These are phyloP conservation scores for Castor canadensis DNA, from an alignment of 2,113 vertebrate genomes.

Conservation along the genomic window DNA sequence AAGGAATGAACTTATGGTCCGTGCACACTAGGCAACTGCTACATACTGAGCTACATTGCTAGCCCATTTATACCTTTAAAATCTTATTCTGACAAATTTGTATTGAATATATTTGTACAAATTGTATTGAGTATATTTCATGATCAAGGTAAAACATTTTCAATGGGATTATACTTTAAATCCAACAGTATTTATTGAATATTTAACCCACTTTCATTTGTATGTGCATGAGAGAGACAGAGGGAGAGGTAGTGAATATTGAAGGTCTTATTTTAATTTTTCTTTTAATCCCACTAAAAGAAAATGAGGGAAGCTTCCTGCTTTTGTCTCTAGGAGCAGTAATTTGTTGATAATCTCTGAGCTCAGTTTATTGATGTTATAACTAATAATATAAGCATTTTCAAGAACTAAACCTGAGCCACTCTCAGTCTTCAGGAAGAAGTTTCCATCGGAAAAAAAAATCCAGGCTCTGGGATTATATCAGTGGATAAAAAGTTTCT, in stretches of 20 bases:
- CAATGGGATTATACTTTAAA: not conserved
- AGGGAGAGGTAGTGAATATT: not conserved
- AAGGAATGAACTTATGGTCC: too few species aligned
- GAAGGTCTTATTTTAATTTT: not conserved
- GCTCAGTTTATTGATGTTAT: not conserved
- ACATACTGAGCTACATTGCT: too few species aligned
- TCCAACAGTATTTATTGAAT: not conserved
- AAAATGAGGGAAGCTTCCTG: not conserved
- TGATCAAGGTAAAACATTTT: not conserved
- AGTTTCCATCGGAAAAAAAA: not conserved
- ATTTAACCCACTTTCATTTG: not conserved
- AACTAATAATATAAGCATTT: not conserved
- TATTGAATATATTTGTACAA: not conserved
- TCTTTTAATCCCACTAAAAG: slow-evolving; percentile 50
- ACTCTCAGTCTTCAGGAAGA: not conserved
- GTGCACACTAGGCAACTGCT: too few species aligned
- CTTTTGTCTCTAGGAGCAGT: not conserved
- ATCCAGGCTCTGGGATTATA: not conserved
- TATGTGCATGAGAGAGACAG: not conserved
- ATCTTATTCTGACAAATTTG: not conserved
- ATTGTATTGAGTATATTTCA: not conserved
- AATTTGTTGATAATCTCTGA: not conserved
- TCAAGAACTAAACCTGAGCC: not conserved
- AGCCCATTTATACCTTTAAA: not conserved
- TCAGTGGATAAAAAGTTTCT: not conserved